Conservation (phyloP, 2,113 vertebrate species). For the Amphilophus citrinellus region DNA sequence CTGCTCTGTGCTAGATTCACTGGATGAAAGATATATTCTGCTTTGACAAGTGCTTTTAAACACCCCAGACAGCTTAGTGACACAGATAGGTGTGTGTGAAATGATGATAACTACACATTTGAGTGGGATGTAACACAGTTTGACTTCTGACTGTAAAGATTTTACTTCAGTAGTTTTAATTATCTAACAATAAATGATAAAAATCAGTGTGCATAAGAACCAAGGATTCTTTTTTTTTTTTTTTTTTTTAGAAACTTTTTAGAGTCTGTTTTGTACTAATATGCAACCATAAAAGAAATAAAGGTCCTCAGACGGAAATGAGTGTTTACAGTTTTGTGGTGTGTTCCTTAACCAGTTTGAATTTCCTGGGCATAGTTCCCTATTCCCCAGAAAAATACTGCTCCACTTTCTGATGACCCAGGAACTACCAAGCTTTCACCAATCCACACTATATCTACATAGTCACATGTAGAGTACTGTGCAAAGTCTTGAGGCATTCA, state of each 20-base stretch:
- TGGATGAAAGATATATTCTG: conserved; percentile 16
- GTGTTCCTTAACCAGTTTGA: not conserved
- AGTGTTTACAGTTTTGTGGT: not conserved
- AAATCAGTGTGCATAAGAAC: not conserved
- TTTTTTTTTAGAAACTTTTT: not conserved
- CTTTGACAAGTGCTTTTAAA: conserved; percentile 23
- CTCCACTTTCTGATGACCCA: not conserved
- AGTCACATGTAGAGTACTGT: no score
- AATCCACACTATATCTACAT: not conserved
- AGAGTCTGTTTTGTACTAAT: not conserved
- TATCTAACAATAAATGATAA: not conserved
- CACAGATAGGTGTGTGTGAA: not conserved
- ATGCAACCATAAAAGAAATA: not conserved
- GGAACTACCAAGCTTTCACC: not conserved
- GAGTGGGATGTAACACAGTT: not conserved
- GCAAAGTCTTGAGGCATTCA: no score
- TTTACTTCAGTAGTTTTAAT: not conserved
- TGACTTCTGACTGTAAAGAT: not conserved
- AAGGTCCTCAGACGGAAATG: not conserved
- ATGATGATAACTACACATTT: not conserved
- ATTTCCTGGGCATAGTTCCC: not conserved
- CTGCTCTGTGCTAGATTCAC: not conserved
- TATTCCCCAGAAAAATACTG: not conserved
- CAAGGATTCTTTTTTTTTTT: not conserved
- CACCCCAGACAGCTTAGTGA: not conserved